phyloP scores from a whole-genome alignment of 2,113 vertebrate genomes.

The Coracopsis vasa region DNA sequence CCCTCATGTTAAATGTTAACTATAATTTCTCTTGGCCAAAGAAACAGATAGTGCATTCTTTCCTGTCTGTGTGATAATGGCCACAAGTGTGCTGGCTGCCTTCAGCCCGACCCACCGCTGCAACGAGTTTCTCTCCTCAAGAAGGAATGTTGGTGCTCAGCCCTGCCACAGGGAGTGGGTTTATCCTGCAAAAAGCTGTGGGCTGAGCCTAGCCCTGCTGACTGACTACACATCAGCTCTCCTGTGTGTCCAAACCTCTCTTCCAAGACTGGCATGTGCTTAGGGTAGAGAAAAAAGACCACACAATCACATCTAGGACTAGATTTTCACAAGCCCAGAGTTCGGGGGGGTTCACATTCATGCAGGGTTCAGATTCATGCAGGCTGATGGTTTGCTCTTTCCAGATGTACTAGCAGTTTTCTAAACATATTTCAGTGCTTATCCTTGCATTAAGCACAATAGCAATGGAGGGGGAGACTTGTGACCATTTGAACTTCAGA shows the following conservation, averaged over 20 bases:
- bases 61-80: slow-evolving; percentile 63
- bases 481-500: slow-evolving; percentile 83
- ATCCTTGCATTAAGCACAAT: slow-evolving; percentile 19
- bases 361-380: background rate
- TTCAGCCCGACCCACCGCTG: slow-evolving; percentile 20
- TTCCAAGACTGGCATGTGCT: background rate
- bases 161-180: background rate
- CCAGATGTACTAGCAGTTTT: slow-evolving; percentile 5
- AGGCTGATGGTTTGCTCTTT: background rate
- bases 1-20: slow-evolving; percentile 71
- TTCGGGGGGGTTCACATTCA: background rate
- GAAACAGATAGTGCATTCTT: slow-evolving; percentile 60
- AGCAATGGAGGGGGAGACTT: slow-evolving; percentile 36
- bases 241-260: accelerated
- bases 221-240: accelerated
- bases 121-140: background rate
- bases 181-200: background rate
- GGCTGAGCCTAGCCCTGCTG: background rate
- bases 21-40: slow-evolving; percentile 68
- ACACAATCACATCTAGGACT: background rate
- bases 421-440: slow-evolving; percentile 7
- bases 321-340: background rate
- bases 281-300: background rate
- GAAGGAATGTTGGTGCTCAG: background rate
- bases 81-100: slow-evolving; percentile 39